Evolutionary conservation across 2,888 invertebrate species (phyloP).

Genomic region (Cantharis flavilabris): DNA sequence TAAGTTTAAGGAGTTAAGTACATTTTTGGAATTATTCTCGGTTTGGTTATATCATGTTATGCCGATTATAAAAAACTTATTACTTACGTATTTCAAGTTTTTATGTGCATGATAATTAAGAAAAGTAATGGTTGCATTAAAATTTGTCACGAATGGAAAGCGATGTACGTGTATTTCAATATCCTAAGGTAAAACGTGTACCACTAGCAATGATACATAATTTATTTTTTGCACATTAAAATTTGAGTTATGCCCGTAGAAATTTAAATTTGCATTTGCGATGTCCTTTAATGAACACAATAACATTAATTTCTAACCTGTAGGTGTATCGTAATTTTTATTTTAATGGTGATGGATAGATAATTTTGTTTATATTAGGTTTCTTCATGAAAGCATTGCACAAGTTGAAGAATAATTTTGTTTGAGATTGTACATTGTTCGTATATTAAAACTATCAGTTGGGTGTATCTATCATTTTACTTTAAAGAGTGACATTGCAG

Average conservation of each 20-base stretch:
- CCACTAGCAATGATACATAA: conserved; percentile 19
- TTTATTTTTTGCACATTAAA: conserved; percentile 28
- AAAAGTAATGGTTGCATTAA: not conserved
- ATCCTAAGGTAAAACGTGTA: conserved; percentile 28
- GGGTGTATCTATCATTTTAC: conserved; percentile 14
- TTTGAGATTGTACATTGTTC: not conserved
- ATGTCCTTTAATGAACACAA: conserved; percentile 18
- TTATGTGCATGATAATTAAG: not conserved
- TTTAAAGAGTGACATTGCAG: conserved; percentile 27
- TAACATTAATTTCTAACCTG: conserved; percentile 26
- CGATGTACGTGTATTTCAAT: conserved; percentile 10
- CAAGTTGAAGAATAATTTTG: not conserved
- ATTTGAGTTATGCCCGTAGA: conserved; percentile 8
- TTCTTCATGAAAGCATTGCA: not conserved
- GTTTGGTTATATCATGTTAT: not conserved
- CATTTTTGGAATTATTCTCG: not conserved
- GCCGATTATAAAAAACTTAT: not conserved
- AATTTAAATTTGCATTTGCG: conserved; percentile 26
- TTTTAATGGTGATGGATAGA: not conserved
- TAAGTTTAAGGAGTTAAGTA: not conserved
- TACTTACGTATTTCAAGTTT: not conserved
- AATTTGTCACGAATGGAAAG: conserved; percentile 8
- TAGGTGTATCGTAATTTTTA: conserved; percentile 10
- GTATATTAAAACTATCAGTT: conserved; percentile 21
- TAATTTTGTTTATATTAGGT: not conserved